Percentiles rank a stretch among this genome's conserved stretches.
These are phyloP conservation scores for Calephelis nemesis DNA, from an alignment of 1,140 invertebrate genomes.

Conservation along the genomic window DNA sequence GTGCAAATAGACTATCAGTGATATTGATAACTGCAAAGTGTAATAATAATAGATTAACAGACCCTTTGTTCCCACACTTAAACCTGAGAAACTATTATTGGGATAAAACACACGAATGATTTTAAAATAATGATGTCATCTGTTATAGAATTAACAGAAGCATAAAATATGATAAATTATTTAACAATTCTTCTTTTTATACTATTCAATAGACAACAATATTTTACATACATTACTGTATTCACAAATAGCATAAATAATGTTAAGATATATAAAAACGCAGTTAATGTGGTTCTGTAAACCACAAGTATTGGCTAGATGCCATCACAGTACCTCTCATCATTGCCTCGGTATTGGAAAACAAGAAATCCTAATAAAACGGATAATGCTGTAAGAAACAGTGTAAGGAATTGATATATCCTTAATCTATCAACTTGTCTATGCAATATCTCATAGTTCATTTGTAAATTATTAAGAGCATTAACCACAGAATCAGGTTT, in stretches of 20 bases:
- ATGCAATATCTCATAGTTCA: slow-evolving; percentile 53
- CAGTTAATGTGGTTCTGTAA: slow-evolving; percentile 41
- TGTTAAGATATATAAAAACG: slow-evolving; percentile 35
- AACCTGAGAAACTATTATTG: too few relatives aligned
- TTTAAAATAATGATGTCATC: neutral
- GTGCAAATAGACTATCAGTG: too few relatives aligned
- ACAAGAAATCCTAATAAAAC: slow-evolving; percentile 52
- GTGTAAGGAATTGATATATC: slow-evolving; percentile 50
- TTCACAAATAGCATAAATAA: slow-evolving; percentile 40
- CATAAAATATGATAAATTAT: slow-evolving; percentile 17
- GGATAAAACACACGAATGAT: too few relatives aligned
- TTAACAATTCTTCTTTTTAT: slow-evolving; percentile 27
- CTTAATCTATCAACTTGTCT: slow-evolving; percentile 51
- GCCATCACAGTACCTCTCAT: slow-evolving; percentile 51
- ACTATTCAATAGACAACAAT: slow-evolving; percentile 41
- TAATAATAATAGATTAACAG: too few relatives aligned
- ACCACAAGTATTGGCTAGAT: slow-evolving; percentile 63
- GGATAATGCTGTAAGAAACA: slow-evolving; percentile 45
- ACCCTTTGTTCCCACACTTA: too few relatives aligned
- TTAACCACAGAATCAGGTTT: slow-evolving; percentile 52
- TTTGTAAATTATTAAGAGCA: slow-evolving; percentile 52
- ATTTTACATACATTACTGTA: slow-evolving; percentile 43
- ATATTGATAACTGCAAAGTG: too few relatives aligned
- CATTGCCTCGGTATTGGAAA: slow-evolving; percentile 45
- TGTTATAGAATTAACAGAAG: neutral